A percentile compares a stretch with the other conserved stretches of the same genome.
These are phyloP conservation scores for Amphiprion percula DNA, from an alignment of 2,113 vertebrate genomes.

Conservation along the genomic window DNA sequence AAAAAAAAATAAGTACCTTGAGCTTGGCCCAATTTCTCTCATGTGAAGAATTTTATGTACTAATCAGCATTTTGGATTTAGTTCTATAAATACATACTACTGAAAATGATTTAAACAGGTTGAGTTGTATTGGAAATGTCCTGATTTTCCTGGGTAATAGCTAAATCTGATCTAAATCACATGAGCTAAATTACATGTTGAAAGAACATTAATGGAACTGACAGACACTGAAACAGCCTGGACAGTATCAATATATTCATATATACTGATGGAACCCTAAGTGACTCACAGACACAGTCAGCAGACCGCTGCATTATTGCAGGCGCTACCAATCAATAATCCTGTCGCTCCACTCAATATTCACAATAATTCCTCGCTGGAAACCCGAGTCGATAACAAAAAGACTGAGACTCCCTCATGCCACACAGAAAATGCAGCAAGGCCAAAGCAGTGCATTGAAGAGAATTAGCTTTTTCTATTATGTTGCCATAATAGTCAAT, in stretches of 20 bases:
- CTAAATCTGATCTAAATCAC: too few relatives aligned
- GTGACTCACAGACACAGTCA: constrained; percentile 16
- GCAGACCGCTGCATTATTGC: constrained; percentile 39
- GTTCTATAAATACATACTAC: too few relatives aligned
- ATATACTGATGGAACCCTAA: not conserved
- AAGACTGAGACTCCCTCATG: constrained; percentile 24
- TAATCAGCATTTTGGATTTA: too few relatives aligned
- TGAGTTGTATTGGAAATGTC: too few relatives aligned
- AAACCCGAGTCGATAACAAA: constrained; percentile 38
- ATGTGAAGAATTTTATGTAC: too few relatives aligned
- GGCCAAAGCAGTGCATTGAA: not conserved
- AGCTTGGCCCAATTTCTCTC: too few relatives aligned
- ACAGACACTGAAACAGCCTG: not conserved
- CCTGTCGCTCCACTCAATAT: constrained; percentile 39
- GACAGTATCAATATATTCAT: not conserved
- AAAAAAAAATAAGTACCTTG: too few relatives aligned
- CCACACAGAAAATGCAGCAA: not conserved
- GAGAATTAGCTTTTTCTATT: not conserved
- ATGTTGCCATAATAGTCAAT: too few relatives aligned
- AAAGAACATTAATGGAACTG: rapidly evolving
- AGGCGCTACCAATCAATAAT: constrained; percentile 55
- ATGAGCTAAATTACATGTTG: not conserved
- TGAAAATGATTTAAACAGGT: too few relatives aligned
- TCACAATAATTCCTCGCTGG: constrained; percentile 39
- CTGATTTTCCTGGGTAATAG: too few relatives aligned